A percentile compares a stretch with the other conserved stretches of the same genome.
phyloP scores from a whole-genome alignment of 2,888 invertebrate genomes.

The Lepidochitona cinerea region DNA sequence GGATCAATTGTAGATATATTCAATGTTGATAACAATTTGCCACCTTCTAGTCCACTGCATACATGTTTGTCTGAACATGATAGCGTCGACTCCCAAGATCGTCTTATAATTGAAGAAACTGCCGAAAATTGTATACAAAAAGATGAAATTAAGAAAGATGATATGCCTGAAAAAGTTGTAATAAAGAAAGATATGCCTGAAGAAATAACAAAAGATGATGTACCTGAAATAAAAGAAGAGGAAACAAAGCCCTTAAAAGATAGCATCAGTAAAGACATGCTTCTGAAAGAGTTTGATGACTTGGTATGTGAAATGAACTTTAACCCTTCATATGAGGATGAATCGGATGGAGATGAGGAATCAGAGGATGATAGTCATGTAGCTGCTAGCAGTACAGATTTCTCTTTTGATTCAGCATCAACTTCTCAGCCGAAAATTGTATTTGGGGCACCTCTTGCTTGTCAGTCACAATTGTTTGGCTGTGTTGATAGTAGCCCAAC shows the following conservation, averaged over 20 bases:
- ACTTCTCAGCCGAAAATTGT: too few species aligned
- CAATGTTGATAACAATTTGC: background rate
- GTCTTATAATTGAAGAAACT: background rate
- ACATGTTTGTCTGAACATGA: too few species aligned
- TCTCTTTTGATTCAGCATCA: too few species aligned
- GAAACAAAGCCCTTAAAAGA: background rate
- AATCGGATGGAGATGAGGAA: background rate
- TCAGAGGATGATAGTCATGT: too few species aligned
- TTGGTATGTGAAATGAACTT: background rate
- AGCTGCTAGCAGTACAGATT: too few species aligned
- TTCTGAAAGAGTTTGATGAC: background rate
- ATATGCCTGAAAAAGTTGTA: background rate
- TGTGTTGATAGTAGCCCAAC: too few species aligned
- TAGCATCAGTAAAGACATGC: background rate
- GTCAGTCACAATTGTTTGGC: too few species aligned
- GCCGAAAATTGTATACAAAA: background rate
- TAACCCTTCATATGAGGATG: background rate
- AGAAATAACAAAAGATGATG: background rate
- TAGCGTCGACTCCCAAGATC: too few species aligned
- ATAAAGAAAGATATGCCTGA: background rate
- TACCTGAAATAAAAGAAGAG: background rate
- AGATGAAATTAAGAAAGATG: background rate
- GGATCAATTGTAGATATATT: background rate
- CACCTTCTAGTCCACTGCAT: background rate
- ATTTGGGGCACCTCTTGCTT: too few species aligned